Evolutionary conservation across 2,113 vertebrate genomes (phyloP), one percentile per base, ranked within the genome.

Genomic region (Clarias gariepinus): DNA sequence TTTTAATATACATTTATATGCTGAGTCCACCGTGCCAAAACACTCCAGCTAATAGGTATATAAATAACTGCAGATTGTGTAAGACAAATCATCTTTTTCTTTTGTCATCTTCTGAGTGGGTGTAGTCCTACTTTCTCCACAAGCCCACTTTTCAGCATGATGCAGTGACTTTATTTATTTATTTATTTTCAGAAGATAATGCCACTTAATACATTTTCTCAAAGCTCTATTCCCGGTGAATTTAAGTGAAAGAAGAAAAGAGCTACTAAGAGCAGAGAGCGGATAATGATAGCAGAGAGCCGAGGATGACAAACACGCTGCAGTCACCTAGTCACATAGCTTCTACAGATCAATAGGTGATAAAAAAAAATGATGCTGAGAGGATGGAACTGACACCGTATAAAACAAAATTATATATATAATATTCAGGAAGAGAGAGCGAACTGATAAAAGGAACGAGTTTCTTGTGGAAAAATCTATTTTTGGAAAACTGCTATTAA

Each of bases 211-310:
- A 33, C 55, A 33, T 13, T 57, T 19, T 60, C 78, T 60, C 57
- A 58, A 58, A 80, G 78, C 55, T 58, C 28, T 80, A 21, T 19
- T 80, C 78, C 30, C 36, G 55, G 18, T 80, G 55, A 47, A 80
- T 80, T 80, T 60, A 80, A 80, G 78, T 36, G 55, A 69, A 41
- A 18, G 28, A 69, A 55, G 47, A 41, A 41, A 83, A 68, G 25
- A 21, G 15, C 81, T 53, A 30, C 81, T 68, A 23, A 83, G 81
- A 83, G 64, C 64, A 55, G 64, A 83, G 52, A 69, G 33, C 9
- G 21, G 82, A 83, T 57, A 83, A 83, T 71, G 64, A 83, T 71
- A 57, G 64, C 30, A 58, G 82, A 57, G 64, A 33, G 47, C 47
- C 21, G 41, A 16, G 25, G 66, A 83, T 83, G 64, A 69, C 47